Evolutionary conservation across 2,113 vertebrate genomes (phyloP).

Genomic region (Chionomys nivalis): DNA sequence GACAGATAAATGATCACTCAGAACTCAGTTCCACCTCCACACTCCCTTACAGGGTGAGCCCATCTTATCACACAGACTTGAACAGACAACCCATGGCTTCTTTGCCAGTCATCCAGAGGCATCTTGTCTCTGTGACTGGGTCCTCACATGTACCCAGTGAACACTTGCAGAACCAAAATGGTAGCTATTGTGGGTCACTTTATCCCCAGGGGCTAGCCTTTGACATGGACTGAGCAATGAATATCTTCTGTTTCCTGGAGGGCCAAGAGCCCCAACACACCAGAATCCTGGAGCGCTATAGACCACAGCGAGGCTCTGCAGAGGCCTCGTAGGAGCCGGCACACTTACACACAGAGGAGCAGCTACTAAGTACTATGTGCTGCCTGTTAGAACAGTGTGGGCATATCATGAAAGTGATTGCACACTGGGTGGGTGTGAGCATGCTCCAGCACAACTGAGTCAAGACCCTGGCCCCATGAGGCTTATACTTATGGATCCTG

Average conservation of each 20-base stretch:
- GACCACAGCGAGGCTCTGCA: not conserved
- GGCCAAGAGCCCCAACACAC: not conserved
- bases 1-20: not conserved
- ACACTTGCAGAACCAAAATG: not conserved
- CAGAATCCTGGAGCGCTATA: not conserved
- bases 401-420: not conserved
- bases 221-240: not conserved
- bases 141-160: not conserved
- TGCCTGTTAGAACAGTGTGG: not conserved
- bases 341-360: not conserved
- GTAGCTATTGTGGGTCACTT: not conserved
- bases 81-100: rapidly evolving
- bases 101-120: not conserved
- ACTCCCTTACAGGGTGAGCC: too few relatives aligned
- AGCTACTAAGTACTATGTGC: not conserved
- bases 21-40: not conserved
- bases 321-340: not conserved
- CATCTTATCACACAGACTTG: not conserved
- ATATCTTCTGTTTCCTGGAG: not conserved
- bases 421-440: not conserved
- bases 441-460: not conserved
- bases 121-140: not conserved
- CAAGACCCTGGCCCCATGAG: not conserved
- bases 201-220: not conserved
- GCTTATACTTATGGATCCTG: not conserved